phyloP scores from a whole-genome alignment of 2,797 vertebrate species.

The Rhabdophis nuchalis region DNA sequence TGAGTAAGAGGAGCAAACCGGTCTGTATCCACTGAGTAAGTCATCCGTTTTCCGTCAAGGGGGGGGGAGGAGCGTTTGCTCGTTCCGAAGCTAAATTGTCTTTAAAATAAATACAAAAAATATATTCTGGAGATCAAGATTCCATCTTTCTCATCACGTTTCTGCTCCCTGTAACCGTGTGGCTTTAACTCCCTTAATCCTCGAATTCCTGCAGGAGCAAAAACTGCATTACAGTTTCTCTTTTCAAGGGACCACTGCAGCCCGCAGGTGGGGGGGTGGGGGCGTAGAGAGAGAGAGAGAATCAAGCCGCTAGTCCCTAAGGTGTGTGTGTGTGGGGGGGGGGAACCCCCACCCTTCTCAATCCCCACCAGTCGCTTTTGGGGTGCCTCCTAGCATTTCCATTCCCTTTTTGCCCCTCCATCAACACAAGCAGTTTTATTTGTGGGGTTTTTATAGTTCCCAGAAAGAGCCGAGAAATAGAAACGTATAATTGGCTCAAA shows the following conservation, averaged over 20 bases:
- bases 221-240: background rate
- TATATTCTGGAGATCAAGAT: background rate
- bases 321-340: background rate
- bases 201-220: too few species aligned
- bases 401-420: background rate
- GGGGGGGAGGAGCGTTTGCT: rapidly evolving
- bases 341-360: background rate
- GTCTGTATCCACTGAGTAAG: background rate
- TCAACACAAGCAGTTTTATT: background rate
- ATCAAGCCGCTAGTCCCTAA: background rate
- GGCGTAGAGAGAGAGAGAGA: too few species aligned
- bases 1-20: background rate
- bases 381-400: background rate
- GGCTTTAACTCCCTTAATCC: background rate
- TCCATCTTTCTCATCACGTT: background rate
- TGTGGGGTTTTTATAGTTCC: background rate
- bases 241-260: background rate
- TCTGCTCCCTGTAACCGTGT: rapidly evolving
- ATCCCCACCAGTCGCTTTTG: background rate
- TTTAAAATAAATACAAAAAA: background rate
- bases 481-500: background rate
- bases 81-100: background rate
- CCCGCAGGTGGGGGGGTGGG: too few species aligned
- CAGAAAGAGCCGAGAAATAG: background rate
- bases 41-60: background rate